Base-by-base conservation (phyloP, 2,797 vertebrate species). In the Benthosema pterotum region DNA sequence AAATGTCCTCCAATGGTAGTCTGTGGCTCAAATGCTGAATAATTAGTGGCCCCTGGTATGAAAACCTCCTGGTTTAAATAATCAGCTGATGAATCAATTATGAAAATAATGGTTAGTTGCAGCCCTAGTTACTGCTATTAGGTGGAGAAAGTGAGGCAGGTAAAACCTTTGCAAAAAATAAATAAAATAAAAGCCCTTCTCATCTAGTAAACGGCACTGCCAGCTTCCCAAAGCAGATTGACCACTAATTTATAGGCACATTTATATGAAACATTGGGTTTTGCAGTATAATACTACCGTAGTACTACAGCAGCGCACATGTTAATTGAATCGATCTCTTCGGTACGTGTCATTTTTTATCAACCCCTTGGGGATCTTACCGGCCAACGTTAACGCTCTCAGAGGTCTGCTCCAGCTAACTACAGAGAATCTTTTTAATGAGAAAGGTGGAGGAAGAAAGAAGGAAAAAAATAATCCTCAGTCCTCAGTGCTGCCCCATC, bases 171-270 rank as follows among this genome's bases (percentile, higher is more conserved):
- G 19, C 63, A 72, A 68, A 70, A 56, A n/a, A n/a, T n/a, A n/a
- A n/a, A n/a, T n/a, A n/a, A n/a, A n/a, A n/a, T n/a, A n/a, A n/a
- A n/a, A 54, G 45, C n/a, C 42, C 69, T 42, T 54, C 46, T 67
- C 60, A 62, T 69, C 52, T 65, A 9, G 50, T 62, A 65, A 74
- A 71, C 56, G n/a, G 38, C 57, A 57, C 50, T 55, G 12, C 42
- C 42, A 13, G 62, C 47, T 55, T 19, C 70, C 64, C 60, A 55
- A 42, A 5, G 22, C n/a, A 25, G 63, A 51, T 47, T 56, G 13
- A 3, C 11, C 14, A 32, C 17, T 74, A 60, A 68, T 74, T 61
- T 67, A 58, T 50, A 64, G n/a, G n/a, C n/a, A n/a, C n/a, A 71
- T 72, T 74, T 69, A 71, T 65, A 45, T 59, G 62, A 61, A 43